Evolutionary conservation across 2,888 invertebrate genomes (phyloP).

Genomic region (Stegana nigrithorax): DNA sequence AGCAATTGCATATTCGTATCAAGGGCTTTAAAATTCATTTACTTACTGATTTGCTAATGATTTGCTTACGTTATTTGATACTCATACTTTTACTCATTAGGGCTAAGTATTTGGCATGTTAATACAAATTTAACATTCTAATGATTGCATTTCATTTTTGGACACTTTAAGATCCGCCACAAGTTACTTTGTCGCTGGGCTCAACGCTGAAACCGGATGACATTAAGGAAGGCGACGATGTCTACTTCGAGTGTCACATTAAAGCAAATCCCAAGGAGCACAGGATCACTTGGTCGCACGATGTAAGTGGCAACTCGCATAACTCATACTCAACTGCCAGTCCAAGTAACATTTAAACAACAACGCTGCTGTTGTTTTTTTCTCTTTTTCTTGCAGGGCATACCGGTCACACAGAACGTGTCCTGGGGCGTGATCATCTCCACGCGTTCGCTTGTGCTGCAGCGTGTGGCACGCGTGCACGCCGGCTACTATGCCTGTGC

Average conservation of each 20-base stretch:
- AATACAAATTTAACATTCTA: no score
- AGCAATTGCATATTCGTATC: no score
- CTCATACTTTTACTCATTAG: no score
- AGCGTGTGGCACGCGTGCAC: constrained; percentile 84
- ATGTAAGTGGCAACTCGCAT: no score
- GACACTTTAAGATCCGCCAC: constrained; percentile 77
- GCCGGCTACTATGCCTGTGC: constrained; percentile 87
- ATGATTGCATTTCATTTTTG: no score
- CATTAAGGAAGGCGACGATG: constrained; percentile 84
- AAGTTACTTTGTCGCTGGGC: constrained; percentile 78
- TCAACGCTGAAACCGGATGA: constrained; percentile 80
- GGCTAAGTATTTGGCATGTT: neutral
- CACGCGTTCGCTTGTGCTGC: constrained; percentile 87
- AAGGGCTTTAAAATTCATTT: no score
- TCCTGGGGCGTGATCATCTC: constrained; percentile 88
- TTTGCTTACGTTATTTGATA: no score
- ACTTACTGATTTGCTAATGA: no score
- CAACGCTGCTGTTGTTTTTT: constrained; percentile 25
- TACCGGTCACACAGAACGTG: constrained; percentile 82
- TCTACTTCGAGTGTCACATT: constrained; percentile 84
- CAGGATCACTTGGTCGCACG: constrained; percentile 82
- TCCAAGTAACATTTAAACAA: constrained; percentile 12
- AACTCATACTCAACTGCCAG: neutral
- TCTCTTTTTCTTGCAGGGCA: constrained; percentile 72
- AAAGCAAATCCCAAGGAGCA: constrained; percentile 81